These are phyloP conservation scores for Cantharis nigra DNA, from an alignment of 2,888 invertebrate genomes.

Conservation along the genomic window DNA sequence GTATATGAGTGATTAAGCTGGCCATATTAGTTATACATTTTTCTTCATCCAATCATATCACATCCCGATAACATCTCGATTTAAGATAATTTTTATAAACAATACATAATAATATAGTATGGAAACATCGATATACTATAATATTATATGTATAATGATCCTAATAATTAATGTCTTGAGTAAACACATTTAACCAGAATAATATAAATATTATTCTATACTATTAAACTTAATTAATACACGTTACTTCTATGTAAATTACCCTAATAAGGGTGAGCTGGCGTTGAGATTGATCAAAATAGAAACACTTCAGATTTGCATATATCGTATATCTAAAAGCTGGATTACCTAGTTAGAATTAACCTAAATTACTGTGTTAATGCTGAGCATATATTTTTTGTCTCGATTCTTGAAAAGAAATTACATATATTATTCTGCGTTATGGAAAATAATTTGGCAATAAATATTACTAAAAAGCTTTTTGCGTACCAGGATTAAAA, in stretches of 20 bases:
- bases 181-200: neutral
- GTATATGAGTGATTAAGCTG: no score
- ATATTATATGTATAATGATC: neutral
- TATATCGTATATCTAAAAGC: neutral
- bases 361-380: neutral
- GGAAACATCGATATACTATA: neutral
- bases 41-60: no score
- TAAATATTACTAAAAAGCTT: neutral
- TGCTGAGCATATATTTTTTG: neutral
- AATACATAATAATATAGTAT: neutral
- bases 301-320: neutral
- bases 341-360: neutral
- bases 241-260: neutral
- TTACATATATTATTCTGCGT: neutral
- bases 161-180: neutral
- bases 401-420: neutral
- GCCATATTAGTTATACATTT: no score
- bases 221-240: neutral
- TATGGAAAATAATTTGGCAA: neutral
- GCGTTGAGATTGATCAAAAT: neutral
- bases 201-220: neutral
- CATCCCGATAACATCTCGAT: no score
- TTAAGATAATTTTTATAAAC: no score
- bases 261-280: neutral
- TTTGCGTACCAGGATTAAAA: neutral